phyloP scores from a whole-genome alignment of 2,113 vertebrate species.

The Dasyornis broadbenti region DNA sequence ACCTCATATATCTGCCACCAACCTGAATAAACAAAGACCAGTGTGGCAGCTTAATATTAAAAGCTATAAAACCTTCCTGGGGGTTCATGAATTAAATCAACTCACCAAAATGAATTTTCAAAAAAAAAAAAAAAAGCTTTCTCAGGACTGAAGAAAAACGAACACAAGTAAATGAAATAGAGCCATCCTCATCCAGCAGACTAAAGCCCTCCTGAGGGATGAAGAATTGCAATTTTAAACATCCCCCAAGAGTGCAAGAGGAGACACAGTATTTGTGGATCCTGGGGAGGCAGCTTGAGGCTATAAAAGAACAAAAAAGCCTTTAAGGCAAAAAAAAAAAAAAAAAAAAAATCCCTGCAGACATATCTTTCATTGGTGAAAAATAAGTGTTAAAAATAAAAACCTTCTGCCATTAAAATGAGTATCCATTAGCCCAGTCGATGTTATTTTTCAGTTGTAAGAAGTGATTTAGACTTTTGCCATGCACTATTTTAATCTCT shows the following conservation, averaged over 20 bases:
- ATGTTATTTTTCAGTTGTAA: background rate
- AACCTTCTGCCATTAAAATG: background rate
- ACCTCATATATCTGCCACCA: slow-evolving; percentile 29
- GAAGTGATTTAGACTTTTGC: background rate
- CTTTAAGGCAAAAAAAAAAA: slow-evolving; percentile 4
- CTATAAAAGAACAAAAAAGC: slow-evolving; percentile 48
- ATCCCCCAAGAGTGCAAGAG: slow-evolving; percentile 29
- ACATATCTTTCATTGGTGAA: background rate
- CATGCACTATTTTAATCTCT: background rate
- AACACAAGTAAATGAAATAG: slow-evolving; percentile 44
- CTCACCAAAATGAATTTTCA: slow-evolving; percentile 27
- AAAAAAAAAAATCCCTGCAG: background rate
- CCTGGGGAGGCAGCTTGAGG: slow-evolving; percentile 35
- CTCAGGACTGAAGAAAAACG: background rate
- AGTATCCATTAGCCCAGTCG: background rate
- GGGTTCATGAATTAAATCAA: slow-evolving; percentile 55
- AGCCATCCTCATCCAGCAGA: slow-evolving; percentile 18
- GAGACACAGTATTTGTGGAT: slow-evolving; percentile 38
- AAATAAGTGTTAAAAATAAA: slow-evolving; percentile 12
- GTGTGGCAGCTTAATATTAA: slow-evolving; percentile 51
- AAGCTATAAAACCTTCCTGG: slow-evolving; percentile 57
- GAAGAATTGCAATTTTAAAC: slow-evolving; percentile 41
- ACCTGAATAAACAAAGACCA: slow-evolving; percentile 62
- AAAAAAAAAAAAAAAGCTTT: background rate
- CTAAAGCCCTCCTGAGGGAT: slow-evolving; percentile 52